phyloP scores from a whole-genome alignment of 1,140 invertebrate genomes.

The Coenobita brevimanus region DNA sequence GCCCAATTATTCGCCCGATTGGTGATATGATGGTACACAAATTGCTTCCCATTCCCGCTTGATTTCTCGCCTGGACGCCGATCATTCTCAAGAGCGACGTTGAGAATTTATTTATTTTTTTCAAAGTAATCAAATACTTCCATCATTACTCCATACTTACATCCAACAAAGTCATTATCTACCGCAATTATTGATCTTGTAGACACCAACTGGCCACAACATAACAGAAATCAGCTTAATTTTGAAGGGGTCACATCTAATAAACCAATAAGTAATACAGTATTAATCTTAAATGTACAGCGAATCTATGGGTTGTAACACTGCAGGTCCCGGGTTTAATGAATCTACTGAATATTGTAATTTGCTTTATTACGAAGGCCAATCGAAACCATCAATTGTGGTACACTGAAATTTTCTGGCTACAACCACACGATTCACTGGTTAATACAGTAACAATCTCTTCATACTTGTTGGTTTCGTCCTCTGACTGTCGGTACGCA shows the following conservation, averaged over 20 bases:
- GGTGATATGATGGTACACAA: conserved; percentile 38
- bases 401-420: conserved; percentile 30
- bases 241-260: conserved; percentile 66
- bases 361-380: neutral
- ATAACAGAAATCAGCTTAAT: conserved; percentile 67
- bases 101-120: conserved; percentile 16
- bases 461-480: conserved; percentile 62
- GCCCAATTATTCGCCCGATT: conserved; percentile 47
- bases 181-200: conserved; percentile 65
- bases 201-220: conserved; percentile 67
- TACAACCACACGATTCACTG: conserved; percentile 58
- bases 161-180: conserved; percentile 66
- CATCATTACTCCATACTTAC: conserved; percentile 65
- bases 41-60: conserved; percentile 58
- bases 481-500: conserved; percentile 62
- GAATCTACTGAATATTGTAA: too few relatives aligned
- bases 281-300: conserved; percentile 67
- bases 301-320: conserved; percentile 54
- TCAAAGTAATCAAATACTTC: conserved; percentile 48
- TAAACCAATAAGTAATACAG: conserved; percentile 66
- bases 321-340: neutral
- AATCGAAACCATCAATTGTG: neutral
- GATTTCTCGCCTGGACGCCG: conserved; percentile 55
- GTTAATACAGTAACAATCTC: conserved; percentile 62
- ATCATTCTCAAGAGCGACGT: conserved; percentile 60